Base-by-base conservation (phyloP, 1,140 invertebrate species). In the Oryctes rhinoceros region DNA sequence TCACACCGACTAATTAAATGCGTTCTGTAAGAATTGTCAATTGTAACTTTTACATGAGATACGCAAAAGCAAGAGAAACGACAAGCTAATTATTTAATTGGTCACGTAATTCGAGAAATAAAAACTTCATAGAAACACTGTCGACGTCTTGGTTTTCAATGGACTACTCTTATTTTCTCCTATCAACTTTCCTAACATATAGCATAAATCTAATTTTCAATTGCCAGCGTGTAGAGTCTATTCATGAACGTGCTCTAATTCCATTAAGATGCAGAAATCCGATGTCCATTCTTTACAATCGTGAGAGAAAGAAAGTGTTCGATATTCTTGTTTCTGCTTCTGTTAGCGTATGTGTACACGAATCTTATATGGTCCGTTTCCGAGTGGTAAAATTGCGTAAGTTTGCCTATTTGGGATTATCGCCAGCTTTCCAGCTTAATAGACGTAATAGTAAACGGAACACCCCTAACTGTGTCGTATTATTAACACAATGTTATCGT, bases 401-500 rank as follows among this genome's bases (percentile, higher is more conserved):
- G 65, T 35, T 35, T 71, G 15, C 65, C 9, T 71, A 71, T 35
- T 71, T 13, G 24, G 24, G 65, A 71, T 71, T 71, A 71, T 37
- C 65, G 65, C 18, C 24, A 1, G 65, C 24, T 71, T 71, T 24
- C 65, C 65, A 71, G 24, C 35, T 71, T 35, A 24, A 71, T 9
- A 24, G 65, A 15, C 24, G 35, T 24, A 71, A 71, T 35, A 15
- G 65, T 71, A 71, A 71, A 71, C 10, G 65, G 65, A 71, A 71
- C 65, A 71, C 65, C 65, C 65, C 65, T 10, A 71, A 71, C 20
- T 71, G 65, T 71, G 65, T 71, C 24, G 35, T 24, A 71, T 71
- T 71, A 59, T 71, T 71, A 71, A 15, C 35, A 71, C 65, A 71
- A 71, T 71, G 65, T 71, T 71, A 71, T 71, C 65, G 65, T 37